Evolutionary conservation across 2,113 vertebrate genomes (phyloP).

Genomic region (Telmatochromis sp.): DNA sequence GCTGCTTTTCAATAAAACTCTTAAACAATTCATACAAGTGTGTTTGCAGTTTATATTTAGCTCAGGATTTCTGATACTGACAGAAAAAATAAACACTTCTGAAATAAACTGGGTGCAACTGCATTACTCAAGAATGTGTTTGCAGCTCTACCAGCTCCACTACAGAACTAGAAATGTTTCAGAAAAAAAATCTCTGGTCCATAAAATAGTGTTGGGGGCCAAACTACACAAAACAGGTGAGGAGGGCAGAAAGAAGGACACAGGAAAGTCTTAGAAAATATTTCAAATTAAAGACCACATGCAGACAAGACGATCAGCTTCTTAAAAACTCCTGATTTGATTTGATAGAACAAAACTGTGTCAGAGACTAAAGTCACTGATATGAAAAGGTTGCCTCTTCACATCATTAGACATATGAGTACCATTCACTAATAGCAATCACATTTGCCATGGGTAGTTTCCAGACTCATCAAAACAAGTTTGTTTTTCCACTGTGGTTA

Average conservation of each 20-base stretch:
- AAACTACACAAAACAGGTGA: background rate
- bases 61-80: accelerated
- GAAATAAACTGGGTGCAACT: background rate
- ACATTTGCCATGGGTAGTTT: accelerated
- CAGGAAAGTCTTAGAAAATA: accelerated
- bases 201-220: accelerated
- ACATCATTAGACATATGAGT: background rate
- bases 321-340: background rate
- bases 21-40: background rate
- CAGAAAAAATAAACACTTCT: background rate
- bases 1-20: background rate
- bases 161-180: accelerated
- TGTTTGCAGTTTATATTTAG: background rate
- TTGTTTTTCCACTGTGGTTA: background rate
- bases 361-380: background rate
- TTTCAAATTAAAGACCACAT: background rate
- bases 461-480: background rate
- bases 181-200: accelerated
- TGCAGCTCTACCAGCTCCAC: background rate
- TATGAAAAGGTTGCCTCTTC: accelerated
- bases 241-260: background rate
- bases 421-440: background rate
- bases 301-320: accelerated
- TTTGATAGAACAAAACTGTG: background rate
- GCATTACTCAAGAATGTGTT: accelerated